Evolutionary conservation across 1,140 invertebrate genomes (phyloP).

Genomic region (Calephelis nemesis): DNA sequence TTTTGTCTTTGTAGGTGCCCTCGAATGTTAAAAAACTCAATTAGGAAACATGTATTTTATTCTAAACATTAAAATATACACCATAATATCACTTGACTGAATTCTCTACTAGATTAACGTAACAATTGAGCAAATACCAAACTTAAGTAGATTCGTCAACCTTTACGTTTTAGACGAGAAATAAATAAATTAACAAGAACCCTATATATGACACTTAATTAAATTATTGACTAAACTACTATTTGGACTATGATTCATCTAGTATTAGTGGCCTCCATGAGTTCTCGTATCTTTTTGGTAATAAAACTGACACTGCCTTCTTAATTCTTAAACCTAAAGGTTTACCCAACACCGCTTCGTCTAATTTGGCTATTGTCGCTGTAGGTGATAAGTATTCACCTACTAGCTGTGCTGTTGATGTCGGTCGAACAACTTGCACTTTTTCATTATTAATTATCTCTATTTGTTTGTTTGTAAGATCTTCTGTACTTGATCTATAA

Average conservation of each 20-base stretch:
- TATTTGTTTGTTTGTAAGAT: constrained; percentile 45
- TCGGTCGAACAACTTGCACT: constrained; percentile 63
- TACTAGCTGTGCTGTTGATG: constrained; percentile 41
- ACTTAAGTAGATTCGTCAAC: constrained; percentile 42
- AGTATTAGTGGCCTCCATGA: constrained; percentile 38
- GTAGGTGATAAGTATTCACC: constrained; percentile 48
- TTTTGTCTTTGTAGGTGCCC: no score
- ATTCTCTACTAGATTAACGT: constrained; percentile 57
- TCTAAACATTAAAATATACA: constrained; percentile 70
- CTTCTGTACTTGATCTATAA: constrained; percentile 67
- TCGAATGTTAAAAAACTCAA: constrained; percentile 38
- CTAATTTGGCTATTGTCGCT: constrained; percentile 52
- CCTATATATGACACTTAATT: constrained; percentile 60
- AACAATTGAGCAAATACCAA: constrained; percentile 69
- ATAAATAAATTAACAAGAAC: constrained; percentile 70
- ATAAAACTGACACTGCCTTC: constrained; percentile 46
- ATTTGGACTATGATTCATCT: constrained; percentile 54
- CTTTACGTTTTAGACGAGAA: constrained; percentile 49
- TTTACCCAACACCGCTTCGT: constrained; percentile 53
- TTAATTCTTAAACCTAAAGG: constrained; percentile 39
- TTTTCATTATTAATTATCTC: constrained; percentile 59
- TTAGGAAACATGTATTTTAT: constrained; percentile 65
- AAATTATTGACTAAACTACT: constrained; percentile 37
- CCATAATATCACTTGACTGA: constrained; percentile 78
- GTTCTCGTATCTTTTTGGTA: constrained; percentile 39